Evolutionary conservation across 1,140 invertebrate species (phyloP), one percentile per base, ranked within the genome.

Genomic region (Xylocopa sonorina): DNA sequence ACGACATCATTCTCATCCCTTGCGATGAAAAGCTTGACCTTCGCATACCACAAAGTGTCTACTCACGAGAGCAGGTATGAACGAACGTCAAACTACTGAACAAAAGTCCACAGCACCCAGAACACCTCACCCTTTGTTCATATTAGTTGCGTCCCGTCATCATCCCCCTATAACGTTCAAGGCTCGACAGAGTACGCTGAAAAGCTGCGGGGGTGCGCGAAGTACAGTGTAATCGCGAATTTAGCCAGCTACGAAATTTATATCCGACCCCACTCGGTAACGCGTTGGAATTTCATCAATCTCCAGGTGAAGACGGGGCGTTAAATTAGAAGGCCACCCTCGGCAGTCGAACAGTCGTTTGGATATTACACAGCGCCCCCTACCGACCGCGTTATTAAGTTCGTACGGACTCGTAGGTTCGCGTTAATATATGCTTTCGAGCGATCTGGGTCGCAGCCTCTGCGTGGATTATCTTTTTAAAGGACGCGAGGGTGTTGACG

Each of bases 391-490:
- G 68, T 85, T 84, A 85, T 81, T 85, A 85, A 85, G 83, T 85
- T 85, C 77, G 82, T 58, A 62, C 67, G 46, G 57, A 81, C 66
- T 84, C 78, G 62, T 73, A 72, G 29, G 62, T 81, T 55, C 73
- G 72, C 48, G 72, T 81, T 85, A 85, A 84, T 85, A 81, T 63
- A 80, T 64, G 83, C 62, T 84, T 81, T 63, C 78, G 50, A 72
- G 67, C 41, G 43, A 81, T 57, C 60, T 66, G 38, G 64, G 77
- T 75, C 55, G 53, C 41, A 64, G 41, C 51, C 24, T 50, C 29
- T 21, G n/a, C 27, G 32, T 29, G 18, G 12, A 16, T 32, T 2
- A 34, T 27, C 46, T 32, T 29, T 66, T 29, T 66, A 51, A 78
- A 75, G 60, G 53, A 21, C 55, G 41, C 55, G 29, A 55, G 67